Evolutionary conservation across 2,113 vertebrate species (phyloP), one percentile per base, ranked within the genome.

Genomic region (Irena cyanogastra): DNA sequence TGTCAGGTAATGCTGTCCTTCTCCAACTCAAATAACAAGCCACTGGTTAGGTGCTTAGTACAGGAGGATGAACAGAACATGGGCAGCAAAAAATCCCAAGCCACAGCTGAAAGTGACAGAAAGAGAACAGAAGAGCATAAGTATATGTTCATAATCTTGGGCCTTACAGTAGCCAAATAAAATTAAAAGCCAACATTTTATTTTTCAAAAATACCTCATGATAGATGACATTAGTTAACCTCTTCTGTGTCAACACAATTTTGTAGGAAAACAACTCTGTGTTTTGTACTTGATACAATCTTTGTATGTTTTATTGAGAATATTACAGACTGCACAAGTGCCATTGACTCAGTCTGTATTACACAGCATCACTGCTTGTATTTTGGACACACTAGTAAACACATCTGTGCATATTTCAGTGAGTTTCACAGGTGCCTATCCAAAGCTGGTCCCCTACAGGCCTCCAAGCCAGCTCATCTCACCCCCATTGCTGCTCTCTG

Each of bases 401-500:
- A 8, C 23, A 6, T 33, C 23, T 78, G 7, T 71, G 30, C 33
- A 18, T 93, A 56, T 97, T 95, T 75, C 92, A 98, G 98, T 98
- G 98, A 98, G 97, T 95, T 95, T 98, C 95, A 98, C 98, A 26
- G 97, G 95, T 56, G 98, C 98, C 80, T 96, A 96, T 83, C 97
- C 98, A 74, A 98, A 98, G 92, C 95, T 98, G 92, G 97, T 96
- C 60, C 97, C 98, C 52, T 97, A 97, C 87, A 96, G 98, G n/a
- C 98, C 98, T 45, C 97, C 97, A 9, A 96, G 97, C 66, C 96
- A 97, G 37, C 97, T 98, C 39, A 75, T 97, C 83, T 98, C 98
- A 2, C 98, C 98, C 16, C 98, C 98, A 1, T 47, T 98, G 89
- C 97, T 98, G 84, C 96, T 98, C 15, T 98, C 98, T 17, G 97